phyloP scores from a whole-genome alignment of 2,888 invertebrate genomes.

The Aphrophora alni region DNA sequence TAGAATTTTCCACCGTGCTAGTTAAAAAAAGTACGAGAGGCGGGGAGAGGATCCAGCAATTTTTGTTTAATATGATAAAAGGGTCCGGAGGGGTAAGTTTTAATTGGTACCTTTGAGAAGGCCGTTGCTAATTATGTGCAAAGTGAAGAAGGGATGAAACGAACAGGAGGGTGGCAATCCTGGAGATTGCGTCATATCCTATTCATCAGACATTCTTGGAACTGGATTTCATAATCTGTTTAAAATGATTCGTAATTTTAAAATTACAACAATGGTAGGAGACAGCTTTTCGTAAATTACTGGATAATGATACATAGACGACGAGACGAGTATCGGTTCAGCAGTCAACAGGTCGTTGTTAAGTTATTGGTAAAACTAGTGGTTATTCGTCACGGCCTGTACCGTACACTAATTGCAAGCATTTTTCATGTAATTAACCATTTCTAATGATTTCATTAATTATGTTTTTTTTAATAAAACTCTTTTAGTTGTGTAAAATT shows the following conservation, averaged over 20 bases:
- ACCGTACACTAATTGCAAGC: too few species aligned
- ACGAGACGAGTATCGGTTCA: too few species aligned
- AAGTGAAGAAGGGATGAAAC: not conserved
- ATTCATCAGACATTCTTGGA: not conserved
- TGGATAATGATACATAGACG: too few species aligned
- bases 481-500: too few species aligned
- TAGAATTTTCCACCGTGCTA: not conserved
- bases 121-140: conserved; percentile 34
- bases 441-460: too few species aligned
- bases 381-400: too few species aligned
- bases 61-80: conserved; percentile 50
- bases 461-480: too few species aligned
- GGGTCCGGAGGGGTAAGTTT: conserved; percentile 38
- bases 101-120: conserved; percentile 46
- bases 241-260: not conserved
- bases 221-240: not conserved
- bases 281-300: too few species aligned
- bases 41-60: conserved; percentile 40
- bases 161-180: not conserved
- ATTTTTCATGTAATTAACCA: too few species aligned
- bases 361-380: too few species aligned
- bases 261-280: not conserved
- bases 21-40: conserved; percentile 37
- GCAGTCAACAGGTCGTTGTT: too few species aligned
- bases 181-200: not conserved